Conservation (phyloP, 2,888 invertebrate species). For the Gari tellinella region DNA sequence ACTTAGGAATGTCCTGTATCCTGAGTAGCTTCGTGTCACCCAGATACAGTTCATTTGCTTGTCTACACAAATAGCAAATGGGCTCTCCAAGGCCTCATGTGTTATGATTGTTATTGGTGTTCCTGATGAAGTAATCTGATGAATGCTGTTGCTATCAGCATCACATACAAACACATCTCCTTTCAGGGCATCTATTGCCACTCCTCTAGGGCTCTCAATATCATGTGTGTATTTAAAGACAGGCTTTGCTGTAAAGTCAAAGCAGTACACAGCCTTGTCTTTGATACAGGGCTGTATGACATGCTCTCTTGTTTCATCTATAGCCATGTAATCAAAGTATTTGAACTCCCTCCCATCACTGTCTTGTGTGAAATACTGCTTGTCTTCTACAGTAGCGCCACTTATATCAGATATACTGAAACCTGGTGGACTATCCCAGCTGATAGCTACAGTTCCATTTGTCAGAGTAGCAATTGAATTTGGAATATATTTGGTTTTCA, state of each 20-base stretch:
- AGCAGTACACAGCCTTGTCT: conserved; percentile 11
- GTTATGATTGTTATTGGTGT: no score
- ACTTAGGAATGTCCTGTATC: no score
- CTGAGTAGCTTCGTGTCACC: no score
- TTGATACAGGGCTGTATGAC: conserved; percentile 7
- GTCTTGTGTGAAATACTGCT: neutral
- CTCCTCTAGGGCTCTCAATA: no score
- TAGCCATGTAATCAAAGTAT: conserved; percentile 8
- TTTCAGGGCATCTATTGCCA: no score
- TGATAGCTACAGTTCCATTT: conserved; percentile 1
- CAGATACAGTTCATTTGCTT: no score
- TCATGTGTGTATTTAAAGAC: conserved; percentile 11
- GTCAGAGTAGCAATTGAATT: neutral
- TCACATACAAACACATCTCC: no score
- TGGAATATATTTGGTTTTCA: neutral
- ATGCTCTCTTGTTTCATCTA: conserved; percentile 1
- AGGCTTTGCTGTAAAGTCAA: conserved; percentile 3
- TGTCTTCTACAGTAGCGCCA: neutral
- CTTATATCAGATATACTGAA: neutral
- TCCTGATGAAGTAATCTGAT: no score
- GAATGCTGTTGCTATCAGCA: no score
- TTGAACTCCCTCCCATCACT: conserved; percentile 1
- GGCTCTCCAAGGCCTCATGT: no score
- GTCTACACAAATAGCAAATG: no score
- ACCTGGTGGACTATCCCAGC: neutral